phyloP scores from a whole-genome alignment of 1,140 invertebrate species.

The Zaprionus camerounensis region DNA sequence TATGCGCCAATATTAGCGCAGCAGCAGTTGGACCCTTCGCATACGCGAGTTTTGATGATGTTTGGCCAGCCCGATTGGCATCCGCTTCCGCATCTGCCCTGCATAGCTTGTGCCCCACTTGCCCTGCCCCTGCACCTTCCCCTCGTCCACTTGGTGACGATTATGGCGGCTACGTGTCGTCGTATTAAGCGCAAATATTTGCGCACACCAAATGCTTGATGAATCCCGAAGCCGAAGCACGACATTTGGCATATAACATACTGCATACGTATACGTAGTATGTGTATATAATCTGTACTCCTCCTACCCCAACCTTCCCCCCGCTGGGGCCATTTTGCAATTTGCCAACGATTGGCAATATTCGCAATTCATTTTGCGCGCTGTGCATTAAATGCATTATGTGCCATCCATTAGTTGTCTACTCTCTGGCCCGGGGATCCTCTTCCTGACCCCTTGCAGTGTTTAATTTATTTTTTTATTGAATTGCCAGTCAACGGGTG shows the following conservation, averaged over 20 bases:
- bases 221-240: constrained; percentile 12
- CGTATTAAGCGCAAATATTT: constrained; percentile 75
- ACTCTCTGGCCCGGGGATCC: constrained; percentile 14
- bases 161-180: constrained; percentile 67
- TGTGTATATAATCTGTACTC: not conserved
- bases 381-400: constrained; percentile 69
- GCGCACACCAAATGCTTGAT: constrained; percentile 72
- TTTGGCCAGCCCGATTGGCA: constrained; percentile 66
- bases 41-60: constrained; percentile 73
- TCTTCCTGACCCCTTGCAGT: constrained; percentile 21
- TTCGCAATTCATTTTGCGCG: constrained; percentile 28
- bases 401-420: constrained; percentile 74
- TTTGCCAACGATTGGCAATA: constrained; percentile 44
- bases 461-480: constrained; percentile 71
- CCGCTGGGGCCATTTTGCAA: constrained; percentile 26
- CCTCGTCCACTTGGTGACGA: constrained; percentile 44
- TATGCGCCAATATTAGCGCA: constrained; percentile 76
- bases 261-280: not conserved
- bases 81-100: constrained; percentile 8
- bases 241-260: constrained; percentile 57
- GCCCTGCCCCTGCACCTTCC: not conserved
- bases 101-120: not conserved
- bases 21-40: constrained; percentile 36
- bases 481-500: constrained; percentile 50
- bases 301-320: not conserved